These are phyloP conservation scores for Asbolus verrucosus DNA, from an alignment of 1,140 invertebrate genomes.

Conservation along the genomic window DNA sequence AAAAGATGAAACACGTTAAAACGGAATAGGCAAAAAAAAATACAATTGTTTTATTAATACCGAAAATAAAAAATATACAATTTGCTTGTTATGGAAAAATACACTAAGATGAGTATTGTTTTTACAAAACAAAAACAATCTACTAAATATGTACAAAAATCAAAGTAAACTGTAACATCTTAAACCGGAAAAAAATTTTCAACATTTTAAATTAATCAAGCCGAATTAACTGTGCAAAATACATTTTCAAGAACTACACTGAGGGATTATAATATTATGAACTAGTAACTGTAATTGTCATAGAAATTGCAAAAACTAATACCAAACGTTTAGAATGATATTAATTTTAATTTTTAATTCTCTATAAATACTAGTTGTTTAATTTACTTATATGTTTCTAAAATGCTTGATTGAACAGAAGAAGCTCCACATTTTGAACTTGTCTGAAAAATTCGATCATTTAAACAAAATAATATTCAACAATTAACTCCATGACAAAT, in stretches of 20 bases:
- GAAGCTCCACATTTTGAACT: constrained; percentile 25
- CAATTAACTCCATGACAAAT: constrained; percentile 2
- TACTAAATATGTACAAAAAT: not conserved
- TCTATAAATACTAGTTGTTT: constrained; percentile 11
- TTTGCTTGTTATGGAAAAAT: constrained; percentile 25
- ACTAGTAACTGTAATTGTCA: constrained; percentile 11
- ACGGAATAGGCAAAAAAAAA: constrained; percentile 8
- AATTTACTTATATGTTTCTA: constrained; percentile 29
- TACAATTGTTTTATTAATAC: not conserved
- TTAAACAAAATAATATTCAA: constrained; percentile 20
- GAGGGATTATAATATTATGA: constrained; percentile 20
- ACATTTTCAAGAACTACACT: constrained; percentile 38
- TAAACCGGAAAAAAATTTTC: no score
- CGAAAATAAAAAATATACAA: constrained; percentile 28
- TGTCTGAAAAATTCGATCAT: constrained; percentile 15
- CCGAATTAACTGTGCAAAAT: constrained; percentile 17
- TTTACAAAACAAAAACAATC: constrained; percentile 13
- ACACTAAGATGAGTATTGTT: constrained; percentile 22
- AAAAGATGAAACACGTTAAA: not conserved
- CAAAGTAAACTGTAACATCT: not conserved
- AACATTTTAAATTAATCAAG: not conserved
- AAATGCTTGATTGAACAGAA: constrained; percentile 20
- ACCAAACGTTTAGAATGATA: constrained; percentile 9
- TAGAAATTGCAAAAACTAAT: constrained; percentile 22
- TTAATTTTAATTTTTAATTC: constrained; percentile 6